These are phyloP conservation scores for Oryzias melastigma DNA, from an alignment of 2,113 vertebrate genomes.

Conservation along the genomic window DNA sequence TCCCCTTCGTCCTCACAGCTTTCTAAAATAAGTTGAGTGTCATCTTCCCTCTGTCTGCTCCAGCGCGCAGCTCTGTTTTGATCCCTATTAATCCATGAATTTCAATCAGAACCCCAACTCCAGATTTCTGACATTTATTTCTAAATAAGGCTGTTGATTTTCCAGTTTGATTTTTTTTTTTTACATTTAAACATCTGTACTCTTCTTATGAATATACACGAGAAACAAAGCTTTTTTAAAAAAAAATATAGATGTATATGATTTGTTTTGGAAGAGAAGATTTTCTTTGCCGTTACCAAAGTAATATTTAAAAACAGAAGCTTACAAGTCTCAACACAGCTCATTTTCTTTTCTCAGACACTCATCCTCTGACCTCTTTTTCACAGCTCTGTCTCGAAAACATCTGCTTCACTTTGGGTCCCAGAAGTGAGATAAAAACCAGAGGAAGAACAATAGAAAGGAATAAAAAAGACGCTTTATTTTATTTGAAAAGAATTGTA, in stretches of 20 bases:
- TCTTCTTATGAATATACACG: too few relatives aligned
- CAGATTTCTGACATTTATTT: not conserved
- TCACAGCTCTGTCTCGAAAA: constrained; percentile 20
- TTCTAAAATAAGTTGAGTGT: constrained; percentile 57
- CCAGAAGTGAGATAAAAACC: too few relatives aligned
- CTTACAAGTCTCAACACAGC: constrained; percentile 1
- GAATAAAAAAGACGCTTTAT: too few relatives aligned
- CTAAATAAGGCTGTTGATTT: not conserved
- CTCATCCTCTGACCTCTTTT: constrained; percentile 24
- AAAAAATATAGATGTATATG: not conserved
- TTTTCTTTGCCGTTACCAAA: constrained; percentile 11
- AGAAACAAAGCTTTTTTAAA: not conserved
- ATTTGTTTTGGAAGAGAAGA: not conserved
- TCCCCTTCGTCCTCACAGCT: constrained; percentile 36
- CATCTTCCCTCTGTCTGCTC: constrained; percentile 40
- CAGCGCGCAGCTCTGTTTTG: constrained; percentile 6
- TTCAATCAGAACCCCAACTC: constrained; percentile 3
- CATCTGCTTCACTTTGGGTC: constrained; percentile 10
- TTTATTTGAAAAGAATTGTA: constrained; percentile 5
- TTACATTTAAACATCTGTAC: not conserved
- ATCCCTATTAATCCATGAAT: not conserved
- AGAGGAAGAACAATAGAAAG: too few relatives aligned
- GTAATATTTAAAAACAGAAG: constrained; percentile 8
- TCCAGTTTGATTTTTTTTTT: not conserved
- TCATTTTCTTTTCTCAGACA: constrained; percentile 34